Evolutionary conservation across 2,888 invertebrate species (phyloP).

Genomic region (Phortica magna): DNA sequence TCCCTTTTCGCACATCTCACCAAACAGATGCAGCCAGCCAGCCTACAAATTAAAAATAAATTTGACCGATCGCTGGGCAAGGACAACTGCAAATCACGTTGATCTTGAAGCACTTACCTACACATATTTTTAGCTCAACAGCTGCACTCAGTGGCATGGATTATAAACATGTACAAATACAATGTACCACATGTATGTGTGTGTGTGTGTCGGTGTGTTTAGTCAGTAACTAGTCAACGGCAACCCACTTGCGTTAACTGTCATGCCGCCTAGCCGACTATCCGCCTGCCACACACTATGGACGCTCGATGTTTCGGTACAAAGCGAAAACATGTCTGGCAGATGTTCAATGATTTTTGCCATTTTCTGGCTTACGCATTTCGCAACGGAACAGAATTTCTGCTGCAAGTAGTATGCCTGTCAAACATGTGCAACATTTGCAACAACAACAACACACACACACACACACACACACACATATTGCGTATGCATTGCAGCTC

Average conservation of each 20-base stretch:
- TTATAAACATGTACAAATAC: background rate
- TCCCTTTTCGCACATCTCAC: background rate
- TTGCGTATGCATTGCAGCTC: background rate
- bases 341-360: conserved; percentile 32
- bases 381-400: background rate
- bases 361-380: conserved; percentile 19
- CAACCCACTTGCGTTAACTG: background rate
- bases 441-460: too few species aligned
- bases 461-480: conserved; percentile 29
- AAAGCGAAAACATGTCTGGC: conserved; percentile 31
- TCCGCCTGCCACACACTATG: background rate
- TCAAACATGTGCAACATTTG: conserved; percentile 30
- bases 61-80: background rate
- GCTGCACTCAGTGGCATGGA: background rate
- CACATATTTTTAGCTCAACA: background rate
- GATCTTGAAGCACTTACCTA: background rate
- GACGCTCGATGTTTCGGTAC: background rate
- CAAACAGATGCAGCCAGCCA: background rate
- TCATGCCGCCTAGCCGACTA: background rate
- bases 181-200: background rate
- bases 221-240: background rate
- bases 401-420: conserved; percentile 18
- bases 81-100: conserved; percentile 8
- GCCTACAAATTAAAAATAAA: conserved; percentile 1
- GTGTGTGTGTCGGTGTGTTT: background rate